Evolutionary conservation across 2,113 vertebrate species (phyloP), one percentile per base, ranked within the genome.

Genomic region (Chionodraco myersi): DNA sequence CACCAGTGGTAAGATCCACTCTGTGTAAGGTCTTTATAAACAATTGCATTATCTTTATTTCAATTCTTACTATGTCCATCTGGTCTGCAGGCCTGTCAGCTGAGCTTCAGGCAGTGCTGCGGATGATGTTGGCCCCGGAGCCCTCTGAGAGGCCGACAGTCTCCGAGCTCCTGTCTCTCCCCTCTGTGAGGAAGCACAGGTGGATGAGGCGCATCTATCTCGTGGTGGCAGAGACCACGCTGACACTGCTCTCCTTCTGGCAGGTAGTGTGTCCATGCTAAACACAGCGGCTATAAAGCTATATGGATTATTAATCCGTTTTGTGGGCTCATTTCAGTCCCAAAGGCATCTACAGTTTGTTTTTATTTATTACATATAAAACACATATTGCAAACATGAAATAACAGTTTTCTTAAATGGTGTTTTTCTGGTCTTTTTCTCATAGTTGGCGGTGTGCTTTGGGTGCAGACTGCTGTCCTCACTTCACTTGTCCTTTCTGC

Each of bases 41-140:
- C 16, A 11, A 2, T 18, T 10, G 0, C 0, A 6, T 44, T 59
- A 2, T 65, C 2, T 52, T n/a, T 4, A 7, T 54, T 79, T 6
- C 53, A 1, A 57, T 12, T 3, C 49, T 69, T 65, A 34, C 30
- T 16, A 3, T 53, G 47, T 58, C 18, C 4, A 6, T 48, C 5
- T 73, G 30, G 0, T 65, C 51, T 79, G 48, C 86, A 98, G 97
- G 84, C 62, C 88, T 98, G 54, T 97, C 97, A 6, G 2, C 80
- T 15, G 96, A 97, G 74, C 93, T 98, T 60, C 96, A 94, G 77
- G 77, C 86, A 13, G 93, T 97, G 16, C 92, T 98, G 11, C 60
- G 69, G 81, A 94, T 94, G 91, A 98, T 97, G 97, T 78, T 98
- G 77, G 91, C 92, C 23, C 95, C 96, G 1, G 92, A 96, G 14